Percentiles rank a stretch among this genome's conserved stretches.
Conservation (phyloP, 2,797 vertebrate species). For the Eulemur mongoz region DNA sequence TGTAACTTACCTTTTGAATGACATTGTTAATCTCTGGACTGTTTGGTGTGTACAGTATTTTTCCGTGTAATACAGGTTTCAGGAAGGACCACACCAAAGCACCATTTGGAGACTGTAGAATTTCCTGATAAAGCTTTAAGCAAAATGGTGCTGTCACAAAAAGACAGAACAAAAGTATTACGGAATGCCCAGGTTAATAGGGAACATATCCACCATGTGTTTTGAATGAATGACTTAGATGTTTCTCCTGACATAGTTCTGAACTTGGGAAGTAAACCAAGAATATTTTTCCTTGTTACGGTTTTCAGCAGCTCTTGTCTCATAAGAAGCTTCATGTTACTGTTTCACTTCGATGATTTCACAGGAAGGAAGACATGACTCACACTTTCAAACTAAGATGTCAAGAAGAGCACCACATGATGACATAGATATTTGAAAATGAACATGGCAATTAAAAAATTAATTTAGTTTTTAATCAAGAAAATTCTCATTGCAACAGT, state of each 20-base stretch:
- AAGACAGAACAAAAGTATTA: not conserved
- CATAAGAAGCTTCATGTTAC: not conserved
- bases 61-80: slow-evolving; percentile 85
- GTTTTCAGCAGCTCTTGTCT: no score
- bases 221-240: not conserved
- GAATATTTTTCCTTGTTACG: not conserved
- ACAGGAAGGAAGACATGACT: not conserved
- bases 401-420: accelerated
- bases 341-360: not conserved
- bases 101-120: slow-evolving; percentile 84
- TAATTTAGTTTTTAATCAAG: not conserved
- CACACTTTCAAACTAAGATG: not conserved
- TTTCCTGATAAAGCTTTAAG: slow-evolving; percentile 84
- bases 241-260: not conserved
- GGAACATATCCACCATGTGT: accelerated
- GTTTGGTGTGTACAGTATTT: slow-evolving; percentile 84
- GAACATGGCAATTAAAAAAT: not conserved
- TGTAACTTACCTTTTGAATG: slow-evolving; percentile 81
- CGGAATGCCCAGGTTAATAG: not conserved
- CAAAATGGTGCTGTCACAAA: slow-evolving; percentile 84
- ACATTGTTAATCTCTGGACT: slow-evolving; percentile 79
- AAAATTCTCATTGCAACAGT: not conserved
- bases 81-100: slow-evolving; percentile 86
- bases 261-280: not conserved
- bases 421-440: not conserved